Evolutionary conservation across 1,140 invertebrate species (phyloP), one percentile per base, ranked within the genome.

Genomic region (Aphidius gifuensis): DNA sequence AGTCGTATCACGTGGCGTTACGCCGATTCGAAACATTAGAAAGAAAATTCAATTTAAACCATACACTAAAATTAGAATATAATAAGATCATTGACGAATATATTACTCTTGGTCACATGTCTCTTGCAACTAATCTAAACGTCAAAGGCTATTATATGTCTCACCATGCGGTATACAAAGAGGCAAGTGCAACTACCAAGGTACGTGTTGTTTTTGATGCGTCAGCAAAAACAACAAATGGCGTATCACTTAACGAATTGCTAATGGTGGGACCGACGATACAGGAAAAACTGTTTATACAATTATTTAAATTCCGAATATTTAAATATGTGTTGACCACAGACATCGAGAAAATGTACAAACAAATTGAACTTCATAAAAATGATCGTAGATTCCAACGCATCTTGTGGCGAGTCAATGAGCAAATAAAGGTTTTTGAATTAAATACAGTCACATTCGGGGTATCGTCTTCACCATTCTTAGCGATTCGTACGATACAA

Each of bases 271-370:
- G 70, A 11, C 71, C 73, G 21, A 69, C 60, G 16, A 58, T 74
- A 40, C 72, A 74, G 53, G 50, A 68, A 16, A 65, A 74, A 48
- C 49, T 78, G 39, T 71, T 76, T 47, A 61, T 66, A 6, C 68
- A 74, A 16, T 40, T 76, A 9, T n/a, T 72, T 6, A 59, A 63
- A 23, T 79, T 77, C 64, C 49, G 74, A 39, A 68, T 40, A n/a
- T 62, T 72, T 64, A 40, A 64, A 47, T 66, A 70, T 53, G 76
- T 73, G 5, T 55, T 77, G 38, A 71, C 69, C 11, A 74, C 70
- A 6, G 79, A 81, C 61, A 73, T 81, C 8, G 61, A 66, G 23
- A 80, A 82, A 64, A 80, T 79, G 75, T 79, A 76, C 66, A 59
- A 72, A 23, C 71, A 75, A 61, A 68, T 79, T 32, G 45, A 55